Percentiles rank a stretch among this genome's conserved stretches.
Evolutionary conservation across 2,113 vertebrate genomes (phyloP).

Genomic region (Aleadryas rufinucha): DNA sequence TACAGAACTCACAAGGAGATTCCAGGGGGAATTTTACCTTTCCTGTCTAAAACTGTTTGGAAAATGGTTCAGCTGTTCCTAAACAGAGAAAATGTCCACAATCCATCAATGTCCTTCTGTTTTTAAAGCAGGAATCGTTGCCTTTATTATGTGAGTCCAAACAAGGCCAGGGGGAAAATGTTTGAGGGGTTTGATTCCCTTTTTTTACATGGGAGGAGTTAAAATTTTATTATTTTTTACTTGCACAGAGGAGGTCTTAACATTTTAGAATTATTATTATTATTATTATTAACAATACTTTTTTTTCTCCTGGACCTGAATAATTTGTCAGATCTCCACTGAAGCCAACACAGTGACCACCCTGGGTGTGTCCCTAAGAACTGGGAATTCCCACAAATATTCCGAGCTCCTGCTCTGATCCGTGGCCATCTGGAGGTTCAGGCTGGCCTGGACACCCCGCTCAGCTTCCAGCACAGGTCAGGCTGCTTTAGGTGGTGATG

Average conservation of each 20-base stretch:
- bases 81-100: not conserved
- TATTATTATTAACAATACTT: too few relatives aligned
- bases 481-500: not conserved
- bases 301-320: not conserved
- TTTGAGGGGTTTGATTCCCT: not conserved
- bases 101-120: not conserved
- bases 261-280: too few relatives aligned
- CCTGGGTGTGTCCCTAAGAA: not conserved
- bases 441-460: fast-evolving
- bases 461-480: not conserved
- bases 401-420: not conserved
- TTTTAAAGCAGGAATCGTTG: not conserved
- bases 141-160: not conserved
- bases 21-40: not conserved
- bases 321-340: not conserved
- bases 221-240: too few relatives aligned
- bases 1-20: not conserved
- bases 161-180: not conserved
- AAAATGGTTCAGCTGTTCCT: not conserved
- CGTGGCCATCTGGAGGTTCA: not conserved
- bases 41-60: not conserved
- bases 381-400: not conserved
- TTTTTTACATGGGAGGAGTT: not conserved
- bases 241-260: too few relatives aligned
- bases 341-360: not conserved